phyloP scores from a whole-genome alignment of 2,113 vertebrate species.

The Microcebus jonahi region DNA sequence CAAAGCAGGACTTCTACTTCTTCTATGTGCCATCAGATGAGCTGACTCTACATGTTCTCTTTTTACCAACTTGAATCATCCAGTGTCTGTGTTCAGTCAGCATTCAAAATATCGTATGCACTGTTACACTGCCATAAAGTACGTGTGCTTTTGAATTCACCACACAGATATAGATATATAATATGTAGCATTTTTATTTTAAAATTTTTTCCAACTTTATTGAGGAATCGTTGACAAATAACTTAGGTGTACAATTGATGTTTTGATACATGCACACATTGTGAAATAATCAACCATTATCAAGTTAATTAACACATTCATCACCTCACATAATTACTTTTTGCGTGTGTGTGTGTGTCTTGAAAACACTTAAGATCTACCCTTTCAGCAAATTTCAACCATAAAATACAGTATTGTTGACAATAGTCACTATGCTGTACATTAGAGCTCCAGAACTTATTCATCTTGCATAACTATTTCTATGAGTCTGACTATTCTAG shows the following conservation, averaged over 20 bases:
- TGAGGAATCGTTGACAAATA: background rate
- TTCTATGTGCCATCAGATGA: background rate
- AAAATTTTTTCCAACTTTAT: background rate
- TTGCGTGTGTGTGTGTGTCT: background rate
- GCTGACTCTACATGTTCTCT: background rate
- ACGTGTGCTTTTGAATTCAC: background rate
- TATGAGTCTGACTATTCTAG: background rate
- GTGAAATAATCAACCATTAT: background rate
- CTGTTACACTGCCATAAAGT: background rate
- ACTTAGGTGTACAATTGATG: background rate
- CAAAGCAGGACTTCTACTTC: background rate
- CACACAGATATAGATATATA: background rate
- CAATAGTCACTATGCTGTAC: background rate
- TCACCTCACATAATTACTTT: background rate
- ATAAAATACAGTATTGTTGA: background rate
- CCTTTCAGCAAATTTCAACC: background rate
- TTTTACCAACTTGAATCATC: background rate
- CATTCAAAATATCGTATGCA: background rate
- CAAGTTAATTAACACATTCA: background rate
- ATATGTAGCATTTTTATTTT: background rate
- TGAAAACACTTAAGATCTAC: background rate
- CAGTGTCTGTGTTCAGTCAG: background rate
- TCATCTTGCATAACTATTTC: background rate
- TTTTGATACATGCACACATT: background rate
- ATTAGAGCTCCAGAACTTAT: background rate